Evolutionary conservation across 1,140 invertebrate species (phyloP), one percentile per base, ranked within the genome.

Genomic region (Aphaenogaster floridana): DNA sequence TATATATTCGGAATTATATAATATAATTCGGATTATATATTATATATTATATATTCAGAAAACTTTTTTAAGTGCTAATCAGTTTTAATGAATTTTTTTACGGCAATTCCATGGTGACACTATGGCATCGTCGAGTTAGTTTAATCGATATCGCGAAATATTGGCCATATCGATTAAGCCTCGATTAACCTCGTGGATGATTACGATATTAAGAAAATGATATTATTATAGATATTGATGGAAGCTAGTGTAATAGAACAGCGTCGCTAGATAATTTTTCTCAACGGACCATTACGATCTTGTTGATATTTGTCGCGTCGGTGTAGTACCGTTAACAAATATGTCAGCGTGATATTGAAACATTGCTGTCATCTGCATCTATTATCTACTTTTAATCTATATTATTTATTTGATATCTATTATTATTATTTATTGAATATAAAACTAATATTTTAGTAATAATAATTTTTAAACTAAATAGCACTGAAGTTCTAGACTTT

Each of bases 161-260:
- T 28, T 28, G 52, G 6, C 59, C 21, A 59, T 57, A 71, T 57
- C 17, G 68, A 71, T 83, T 83, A 83, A 72, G 17, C 11, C 34
- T 61, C 50, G 4, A 59, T 61, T 69, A 81, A 45, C 11, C 28
- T 28, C 13, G n/a, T 68, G n/a, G 2, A 36, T 7, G 7, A 68
- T 80, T 79, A 59, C 11, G 13, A 34, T 0, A 34, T 77, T 78
- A 78, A n/a, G 17, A 48, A 79, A 79, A 66, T 36, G 15, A 34
- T 39, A 64, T 66, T 48, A 21, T 79, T n/a, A 34, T 21, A 21
- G 21, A 21, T 11, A 50, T 79, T 28, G 39, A 78, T 78, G 15
- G 9, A 2, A 77, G 4, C 4, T 28, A 8, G 0, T 54, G 7
- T 42, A 61, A 3, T 59, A 39, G 13, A 59, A 76, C 11, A 59